Conservation (phyloP, 1,140 invertebrate genomes). For the Agrypnia vestita region DNA sequence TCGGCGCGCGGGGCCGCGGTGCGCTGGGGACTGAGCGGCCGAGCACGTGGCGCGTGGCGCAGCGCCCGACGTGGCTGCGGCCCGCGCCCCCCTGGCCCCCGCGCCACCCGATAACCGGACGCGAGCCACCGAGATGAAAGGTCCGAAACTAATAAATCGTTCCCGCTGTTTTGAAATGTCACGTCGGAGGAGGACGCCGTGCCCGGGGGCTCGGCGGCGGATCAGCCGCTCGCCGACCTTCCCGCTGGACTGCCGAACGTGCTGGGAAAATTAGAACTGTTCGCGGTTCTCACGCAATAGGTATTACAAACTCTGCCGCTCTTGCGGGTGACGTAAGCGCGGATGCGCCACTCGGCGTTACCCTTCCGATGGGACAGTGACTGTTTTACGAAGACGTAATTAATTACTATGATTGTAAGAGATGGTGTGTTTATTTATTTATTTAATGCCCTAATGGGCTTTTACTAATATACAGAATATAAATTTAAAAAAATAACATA, state of each 20-base stretch:
- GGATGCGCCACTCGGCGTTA: too few species aligned
- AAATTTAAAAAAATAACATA: too few species aligned
- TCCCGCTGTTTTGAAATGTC: not conserved
- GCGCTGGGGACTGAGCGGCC: conserved; percentile 13
- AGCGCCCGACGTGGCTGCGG: conserved; percentile 38
- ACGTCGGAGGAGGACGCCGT: conserved; percentile 1
- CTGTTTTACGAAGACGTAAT: too few species aligned
- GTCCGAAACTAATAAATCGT: not conserved
- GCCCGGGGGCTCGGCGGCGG: not conserved
- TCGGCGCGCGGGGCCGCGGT: conserved; percentile 10
- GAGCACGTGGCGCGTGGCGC: conserved; percentile 12
- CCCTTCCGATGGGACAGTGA: too few species aligned
- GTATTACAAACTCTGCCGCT: not conserved
- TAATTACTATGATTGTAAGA: too few species aligned
- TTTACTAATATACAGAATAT: too few species aligned
- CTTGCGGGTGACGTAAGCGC: too few species aligned
- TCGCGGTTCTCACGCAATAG: conserved; percentile 15
- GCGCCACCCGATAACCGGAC: not conserved
- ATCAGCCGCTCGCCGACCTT: conserved; percentile 9
- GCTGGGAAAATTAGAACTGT: conserved; percentile 16
- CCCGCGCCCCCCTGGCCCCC: conserved; percentile 9
- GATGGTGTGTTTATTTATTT: too few species aligned
- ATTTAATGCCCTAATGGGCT: too few species aligned
- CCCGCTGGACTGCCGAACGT: conserved; percentile 6
- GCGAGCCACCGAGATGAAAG: not conserved